A percentile compares a stretch with the other conserved stretches of the same genome.
These are phyloP conservation scores for Nezara viridula DNA, from an alignment of 2,888 invertebrate species.

Conservation along the genomic window DNA sequence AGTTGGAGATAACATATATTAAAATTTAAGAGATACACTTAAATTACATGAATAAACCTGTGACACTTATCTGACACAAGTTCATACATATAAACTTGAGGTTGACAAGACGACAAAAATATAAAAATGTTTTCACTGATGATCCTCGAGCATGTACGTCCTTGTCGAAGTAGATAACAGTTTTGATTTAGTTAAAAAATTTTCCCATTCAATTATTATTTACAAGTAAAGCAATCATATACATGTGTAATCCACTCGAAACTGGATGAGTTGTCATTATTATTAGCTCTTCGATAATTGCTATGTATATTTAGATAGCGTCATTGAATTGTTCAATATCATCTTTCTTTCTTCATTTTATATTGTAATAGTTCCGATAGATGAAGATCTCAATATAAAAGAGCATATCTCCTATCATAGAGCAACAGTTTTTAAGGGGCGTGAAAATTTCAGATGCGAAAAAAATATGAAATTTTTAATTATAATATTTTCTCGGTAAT, in stretches of 20 bases:
- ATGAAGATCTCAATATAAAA: not conserved
- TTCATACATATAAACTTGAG: too few species aligned
- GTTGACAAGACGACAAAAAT: not conserved
- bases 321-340: not conserved
- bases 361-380: not conserved
- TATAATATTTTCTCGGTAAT: too few species aligned
- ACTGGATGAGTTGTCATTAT: conserved; percentile 18
- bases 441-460: too few species aligned
- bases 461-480: too few species aligned
- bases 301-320: not conserved
- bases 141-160: not conserved
- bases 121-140: not conserved
- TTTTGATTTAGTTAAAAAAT: not conserved
- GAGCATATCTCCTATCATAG: too few species aligned
- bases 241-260: not conserved
- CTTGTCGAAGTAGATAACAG: not conserved
- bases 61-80: too few species aligned
- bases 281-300: not conserved
- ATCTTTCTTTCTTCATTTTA: not conserved
- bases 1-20: too few species aligned
- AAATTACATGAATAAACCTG: too few species aligned
- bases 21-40: too few species aligned
- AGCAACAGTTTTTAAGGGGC: too few species aligned
- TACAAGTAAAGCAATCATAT: not conserved
- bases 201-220: not conserved